phyloP scores from a whole-genome alignment of 2,113 vertebrate genomes.

The Eurystomus gularis region DNA sequence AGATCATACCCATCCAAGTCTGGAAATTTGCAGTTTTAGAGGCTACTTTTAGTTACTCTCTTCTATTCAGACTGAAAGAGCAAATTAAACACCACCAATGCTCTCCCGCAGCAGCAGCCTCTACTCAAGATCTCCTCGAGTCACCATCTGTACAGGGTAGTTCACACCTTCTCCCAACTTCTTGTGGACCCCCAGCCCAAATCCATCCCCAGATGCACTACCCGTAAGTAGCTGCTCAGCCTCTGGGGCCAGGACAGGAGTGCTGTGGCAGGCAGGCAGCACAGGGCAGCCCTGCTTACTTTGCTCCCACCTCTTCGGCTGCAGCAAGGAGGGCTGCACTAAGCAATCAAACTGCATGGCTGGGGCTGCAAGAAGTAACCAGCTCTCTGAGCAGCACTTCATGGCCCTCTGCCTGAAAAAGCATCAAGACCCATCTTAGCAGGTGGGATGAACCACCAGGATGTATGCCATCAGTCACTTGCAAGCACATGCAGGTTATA shows the following conservation, averaged over 20 bases:
- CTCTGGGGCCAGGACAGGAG: neutral
- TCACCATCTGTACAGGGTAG: accelerated
- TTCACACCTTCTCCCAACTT: neutral
- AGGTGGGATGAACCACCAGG: neutral
- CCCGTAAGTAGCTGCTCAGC: neutral
- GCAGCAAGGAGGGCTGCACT: neutral
- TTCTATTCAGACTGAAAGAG: neutral
- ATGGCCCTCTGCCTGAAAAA: neutral
- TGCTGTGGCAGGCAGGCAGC: neutral
- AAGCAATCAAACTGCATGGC: neutral
- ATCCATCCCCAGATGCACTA: neutral
- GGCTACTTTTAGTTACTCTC: neutral
- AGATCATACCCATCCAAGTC: neutral
- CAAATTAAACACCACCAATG: neutral
- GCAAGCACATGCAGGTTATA: neutral
- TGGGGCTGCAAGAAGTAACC: neutral
- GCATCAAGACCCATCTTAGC: neutral
- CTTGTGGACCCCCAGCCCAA: neutral
- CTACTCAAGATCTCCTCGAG: neutral
- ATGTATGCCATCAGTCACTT: neutral
- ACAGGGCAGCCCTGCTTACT: neutral
- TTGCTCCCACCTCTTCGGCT: neutral
- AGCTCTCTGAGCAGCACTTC: neutral
- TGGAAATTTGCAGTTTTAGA: neutral
- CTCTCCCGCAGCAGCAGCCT: neutral